Evolutionary conservation across 2,888 invertebrate genomes (phyloP), one percentile per base, ranked within the genome.

Genomic region (Drosophila multiciliata): DNA sequence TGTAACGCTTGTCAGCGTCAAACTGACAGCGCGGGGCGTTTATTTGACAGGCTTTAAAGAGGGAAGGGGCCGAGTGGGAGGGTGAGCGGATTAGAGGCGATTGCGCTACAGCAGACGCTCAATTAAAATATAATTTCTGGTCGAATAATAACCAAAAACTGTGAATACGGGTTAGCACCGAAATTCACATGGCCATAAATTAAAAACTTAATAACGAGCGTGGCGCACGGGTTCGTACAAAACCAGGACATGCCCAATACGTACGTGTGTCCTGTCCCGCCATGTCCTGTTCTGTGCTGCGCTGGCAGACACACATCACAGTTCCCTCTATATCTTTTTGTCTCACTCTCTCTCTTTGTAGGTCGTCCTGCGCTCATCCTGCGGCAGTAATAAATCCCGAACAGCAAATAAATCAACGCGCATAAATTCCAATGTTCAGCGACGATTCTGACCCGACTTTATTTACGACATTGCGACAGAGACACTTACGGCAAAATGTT

Each of bases 361-460:
- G 49, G 60, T 64, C 52, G 58, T 65, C 66, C 66, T 73, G 73
- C 68, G 87, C 74, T 79, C 80, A 80, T 79, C 76, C 83, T 91
- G 90, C 92, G 90, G 89, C 85, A 90, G 92, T 90, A 91, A 91
- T 91, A 91, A 91, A 91, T 91, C 90, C 91, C 89, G 86, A 87
- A 85, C 87, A 90, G 91, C 92, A 91, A 91, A 92, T 91, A 91
- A 92, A 91, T 91, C 91, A 92, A 84, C 83, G 91, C 86, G 85
- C 81, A 90, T 89, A 91, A 92, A 92, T 91, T 86, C 92, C 91
- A 91, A 81, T 87, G 81, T 81, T 78, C 80, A 66, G 86, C 85
- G 85, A 82, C 73, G 86, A 80, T 77, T 69, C 74, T 80, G 82
- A 82, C 89, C 85, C 83, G 89, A 85, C 89, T 87, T 87, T 87